These are phyloP conservation scores for Calliphora vicina DNA, from an alignment of 1,140 invertebrate species.

Conservation along the genomic window DNA sequence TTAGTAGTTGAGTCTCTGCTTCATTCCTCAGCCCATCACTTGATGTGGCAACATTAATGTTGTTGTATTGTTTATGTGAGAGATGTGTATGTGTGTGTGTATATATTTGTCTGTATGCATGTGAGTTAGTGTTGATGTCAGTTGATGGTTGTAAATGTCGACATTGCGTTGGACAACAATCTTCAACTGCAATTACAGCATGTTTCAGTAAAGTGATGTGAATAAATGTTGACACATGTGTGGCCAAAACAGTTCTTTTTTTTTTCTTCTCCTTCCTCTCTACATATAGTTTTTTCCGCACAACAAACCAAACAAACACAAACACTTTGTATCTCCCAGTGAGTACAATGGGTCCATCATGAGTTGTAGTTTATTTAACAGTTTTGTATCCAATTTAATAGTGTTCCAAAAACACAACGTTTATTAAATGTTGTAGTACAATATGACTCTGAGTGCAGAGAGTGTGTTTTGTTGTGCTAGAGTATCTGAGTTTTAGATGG, in stretches of 20 bases:
- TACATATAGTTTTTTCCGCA: not conserved
- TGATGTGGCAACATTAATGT: not conserved
- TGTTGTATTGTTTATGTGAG: not conserved
- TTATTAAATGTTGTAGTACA: slow-evolving; percentile 25
- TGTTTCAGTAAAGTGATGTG: slow-evolving; percentile 40
- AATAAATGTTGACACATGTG: slow-evolving; percentile 42
- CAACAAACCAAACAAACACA: too few species aligned
- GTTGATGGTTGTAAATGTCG: slow-evolving; percentile 36
- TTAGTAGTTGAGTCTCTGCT: slow-evolving; percentile 36
- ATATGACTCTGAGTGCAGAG: not conserved
- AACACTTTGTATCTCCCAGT: not conserved
- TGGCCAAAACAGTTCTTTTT: slow-evolving; percentile 31
- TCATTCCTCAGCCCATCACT: not conserved
- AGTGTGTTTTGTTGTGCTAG: not conserved
- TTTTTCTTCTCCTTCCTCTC: not conserved
- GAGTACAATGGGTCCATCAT: slow-evolving; percentile 8
- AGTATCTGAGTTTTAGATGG: not conserved
- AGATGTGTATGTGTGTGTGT: slow-evolving; percentile 1
- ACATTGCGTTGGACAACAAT: slow-evolving; percentile 49
- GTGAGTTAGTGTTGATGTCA: slow-evolving; percentile 18
- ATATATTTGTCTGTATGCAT: not conserved
- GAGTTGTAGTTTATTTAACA: slow-evolving; percentile 33
- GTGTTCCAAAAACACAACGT: slow-evolving; percentile 18
- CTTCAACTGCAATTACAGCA: slow-evolving; percentile 58
- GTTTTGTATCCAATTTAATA: slow-evolving; percentile 26